These are phyloP conservation scores for Epizoanthus illoricatus DNA, from an alignment of 92 coral and sea anemone genomes.

Conservation along the genomic window DNA sequence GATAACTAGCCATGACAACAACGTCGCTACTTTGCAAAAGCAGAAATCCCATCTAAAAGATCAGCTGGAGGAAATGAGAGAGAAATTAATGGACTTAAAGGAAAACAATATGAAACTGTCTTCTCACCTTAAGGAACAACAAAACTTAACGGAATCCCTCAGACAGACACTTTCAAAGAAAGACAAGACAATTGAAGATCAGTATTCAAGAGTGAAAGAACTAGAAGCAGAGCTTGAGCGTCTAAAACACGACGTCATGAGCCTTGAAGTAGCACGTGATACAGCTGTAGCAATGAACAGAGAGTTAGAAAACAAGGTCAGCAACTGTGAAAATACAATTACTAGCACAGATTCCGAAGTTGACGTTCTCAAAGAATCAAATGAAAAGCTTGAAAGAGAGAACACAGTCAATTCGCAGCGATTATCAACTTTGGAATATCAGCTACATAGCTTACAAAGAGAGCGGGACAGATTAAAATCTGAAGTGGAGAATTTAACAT, in stretches of 20 bases:
- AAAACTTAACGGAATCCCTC: constrained; percentile 73
- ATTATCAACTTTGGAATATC: constrained; percentile 48
- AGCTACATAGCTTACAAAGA: constrained; percentile 59
- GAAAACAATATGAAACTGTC: constrained; percentile 69
- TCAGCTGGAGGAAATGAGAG: constrained; percentile 62
- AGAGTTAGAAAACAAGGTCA: constrained; percentile 60
- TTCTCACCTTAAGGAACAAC: constrained; percentile 80
- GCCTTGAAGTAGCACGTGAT: constrained; percentile 67
- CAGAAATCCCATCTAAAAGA: constrained; percentile 68
- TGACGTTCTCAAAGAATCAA: constrained; percentile 53
- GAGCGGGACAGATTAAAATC: constrained; percentile 66
- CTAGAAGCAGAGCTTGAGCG: constrained; percentile 73
- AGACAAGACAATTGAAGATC: constrained; percentile 64
- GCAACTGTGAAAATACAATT: constrained; percentile 56
- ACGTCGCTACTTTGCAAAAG: constrained; percentile 55
- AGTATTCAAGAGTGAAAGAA: constrained; percentile 62
- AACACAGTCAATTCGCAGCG: constrained; percentile 43
- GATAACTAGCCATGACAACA: constrained; percentile 54
- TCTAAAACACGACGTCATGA: constrained; percentile 66
- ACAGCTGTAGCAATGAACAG: constrained; percentile 60
- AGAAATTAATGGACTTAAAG: constrained; percentile 63
- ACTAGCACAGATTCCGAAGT: constrained; percentile 62
- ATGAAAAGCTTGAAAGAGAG: constrained; percentile 68
- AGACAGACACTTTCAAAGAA: constrained; percentile 68
- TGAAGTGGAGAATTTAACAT: constrained; percentile 56